These are phyloP conservation scores for Amblyraja radiata DNA, from an alignment of 2,797 vertebrate genomes.

Conservation along the genomic window DNA sequence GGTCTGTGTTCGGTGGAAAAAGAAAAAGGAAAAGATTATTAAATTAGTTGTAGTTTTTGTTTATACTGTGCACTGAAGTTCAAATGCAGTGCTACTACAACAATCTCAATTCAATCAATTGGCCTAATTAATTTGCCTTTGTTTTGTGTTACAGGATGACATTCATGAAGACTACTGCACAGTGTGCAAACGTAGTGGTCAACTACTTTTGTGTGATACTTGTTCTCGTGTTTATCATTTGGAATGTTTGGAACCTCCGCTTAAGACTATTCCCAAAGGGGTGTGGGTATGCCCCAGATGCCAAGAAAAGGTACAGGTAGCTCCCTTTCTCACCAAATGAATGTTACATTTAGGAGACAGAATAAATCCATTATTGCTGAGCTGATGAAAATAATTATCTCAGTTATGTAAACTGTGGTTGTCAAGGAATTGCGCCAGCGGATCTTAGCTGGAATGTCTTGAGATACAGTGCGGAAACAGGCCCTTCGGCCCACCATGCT, in stretches of 20 bases:
- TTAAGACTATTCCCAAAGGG: conserved; percentile 74
- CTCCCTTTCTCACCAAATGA: not conserved
- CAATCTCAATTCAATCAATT: not conserved
- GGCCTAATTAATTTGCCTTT: not conserved
- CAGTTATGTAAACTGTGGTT: not conserved
- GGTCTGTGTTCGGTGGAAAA: no score
- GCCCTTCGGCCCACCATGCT: no score
- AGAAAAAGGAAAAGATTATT: not conserved
- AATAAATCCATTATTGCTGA: not conserved
- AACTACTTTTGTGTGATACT: conserved; percentile 78
- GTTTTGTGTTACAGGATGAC: conserved; percentile 63
- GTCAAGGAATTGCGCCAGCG: not conserved
- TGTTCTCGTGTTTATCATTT: conserved; percentile 88
- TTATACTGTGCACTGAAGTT: not conserved
- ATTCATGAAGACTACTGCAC: conserved; percentile 76
- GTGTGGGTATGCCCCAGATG: conserved; percentile 92
- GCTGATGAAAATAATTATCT: not conserved
- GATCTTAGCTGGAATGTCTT: not conserved
- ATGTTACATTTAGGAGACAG: not conserved
- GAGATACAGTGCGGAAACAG: no score
- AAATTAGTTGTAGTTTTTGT: not conserved
- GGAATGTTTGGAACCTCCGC: conserved; percentile 79
- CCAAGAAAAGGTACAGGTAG: conserved; percentile 79
- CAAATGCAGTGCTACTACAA: not conserved
- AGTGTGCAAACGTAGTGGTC: conserved; percentile 73